Conservation (phyloP, 2,113 vertebrate genomes). For the Myotis yumanensis region DNA sequence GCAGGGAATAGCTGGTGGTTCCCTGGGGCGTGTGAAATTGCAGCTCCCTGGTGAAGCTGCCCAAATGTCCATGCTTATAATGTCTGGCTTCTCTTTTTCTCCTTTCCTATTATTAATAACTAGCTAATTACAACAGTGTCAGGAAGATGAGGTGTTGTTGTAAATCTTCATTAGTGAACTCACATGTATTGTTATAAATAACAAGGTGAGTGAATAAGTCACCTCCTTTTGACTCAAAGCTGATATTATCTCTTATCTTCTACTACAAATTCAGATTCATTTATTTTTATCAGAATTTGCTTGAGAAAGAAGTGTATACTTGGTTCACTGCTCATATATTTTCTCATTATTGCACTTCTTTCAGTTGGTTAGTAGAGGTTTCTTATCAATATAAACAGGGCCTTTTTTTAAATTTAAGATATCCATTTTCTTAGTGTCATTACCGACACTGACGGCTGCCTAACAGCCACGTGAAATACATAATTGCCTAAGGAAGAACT, state of each 20-base stretch:
- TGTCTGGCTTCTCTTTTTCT: background rate
- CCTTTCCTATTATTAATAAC: background rate
- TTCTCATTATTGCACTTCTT: constrained; percentile 60
- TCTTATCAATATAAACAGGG: constrained; percentile 74
- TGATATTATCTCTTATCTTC: background rate
- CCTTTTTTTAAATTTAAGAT: constrained; percentile 51
- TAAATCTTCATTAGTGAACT: constrained; percentile 19
- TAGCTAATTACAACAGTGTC: background rate
- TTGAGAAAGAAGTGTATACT: constrained; percentile 5
- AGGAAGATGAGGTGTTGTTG: background rate
- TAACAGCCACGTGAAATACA: constrained; percentile 69
- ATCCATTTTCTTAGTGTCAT: constrained; percentile 73
- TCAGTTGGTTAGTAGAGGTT: constrained; percentile 19
- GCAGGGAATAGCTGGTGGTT: background rate
- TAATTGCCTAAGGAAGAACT: constrained; percentile 74
- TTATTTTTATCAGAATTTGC: constrained; percentile 45
- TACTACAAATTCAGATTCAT: constrained; percentile 35
- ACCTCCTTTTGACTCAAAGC: background rate
- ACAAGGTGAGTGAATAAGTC: background rate
- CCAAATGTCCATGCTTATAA: background rate
- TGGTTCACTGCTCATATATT: constrained; percentile 65
- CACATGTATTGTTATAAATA: background rate
- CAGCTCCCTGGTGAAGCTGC: background rate
- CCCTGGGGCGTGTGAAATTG: background rate
- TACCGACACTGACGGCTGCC: constrained; percentile 71